phyloP scores from a whole-genome alignment of 2,888 invertebrate genomes.

The Stenoptilia bipunctidactyla region DNA sequence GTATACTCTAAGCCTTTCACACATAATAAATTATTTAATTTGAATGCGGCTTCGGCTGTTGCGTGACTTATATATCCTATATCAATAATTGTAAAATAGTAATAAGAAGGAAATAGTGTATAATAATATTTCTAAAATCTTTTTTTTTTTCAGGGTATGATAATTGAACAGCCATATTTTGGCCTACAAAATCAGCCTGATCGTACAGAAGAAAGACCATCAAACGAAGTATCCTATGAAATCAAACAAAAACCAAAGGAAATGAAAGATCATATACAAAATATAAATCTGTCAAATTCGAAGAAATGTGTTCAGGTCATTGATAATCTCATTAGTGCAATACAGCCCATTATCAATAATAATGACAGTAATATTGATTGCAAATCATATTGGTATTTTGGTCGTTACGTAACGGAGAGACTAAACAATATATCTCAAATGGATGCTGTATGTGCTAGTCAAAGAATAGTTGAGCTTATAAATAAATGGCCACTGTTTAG shows the following conservation, averaged over 20 bases:
- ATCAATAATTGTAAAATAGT: too few relatives aligned
- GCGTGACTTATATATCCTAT: too few relatives aligned
- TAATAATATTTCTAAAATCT: too few relatives aligned
- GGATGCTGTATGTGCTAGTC: conserved; percentile 38
- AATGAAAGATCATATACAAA: conserved; percentile 18
- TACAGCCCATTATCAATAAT: conserved; percentile 29
- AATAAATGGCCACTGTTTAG: conserved; percentile 15
- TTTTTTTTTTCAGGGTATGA: too few relatives aligned
- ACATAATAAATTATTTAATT: too few relatives aligned
- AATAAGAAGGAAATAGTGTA: too few relatives aligned
- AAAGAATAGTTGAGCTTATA: conserved; percentile 34
- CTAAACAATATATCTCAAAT: conserved; percentile 38
- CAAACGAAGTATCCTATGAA: conserved; percentile 27
- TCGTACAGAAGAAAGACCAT: too few relatives aligned
- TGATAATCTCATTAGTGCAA: conserved; percentile 38
- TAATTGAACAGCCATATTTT: too few relatives aligned
- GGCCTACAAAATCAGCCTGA: too few relatives aligned
- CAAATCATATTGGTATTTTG: conserved; percentile 44
- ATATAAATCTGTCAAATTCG: conserved; percentile 5
- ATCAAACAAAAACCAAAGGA: conserved; percentile 36
- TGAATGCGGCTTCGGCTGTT: too few relatives aligned
- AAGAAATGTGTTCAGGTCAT: conserved; percentile 35
- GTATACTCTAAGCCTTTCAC: too few relatives aligned
- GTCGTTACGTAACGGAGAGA: conserved; percentile 45
- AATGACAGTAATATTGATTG: conserved; percentile 10